Conservation (phyloP, 37 sponge, comb jelly and placozoan species). For the Bolinopsis microptera region DNA sequence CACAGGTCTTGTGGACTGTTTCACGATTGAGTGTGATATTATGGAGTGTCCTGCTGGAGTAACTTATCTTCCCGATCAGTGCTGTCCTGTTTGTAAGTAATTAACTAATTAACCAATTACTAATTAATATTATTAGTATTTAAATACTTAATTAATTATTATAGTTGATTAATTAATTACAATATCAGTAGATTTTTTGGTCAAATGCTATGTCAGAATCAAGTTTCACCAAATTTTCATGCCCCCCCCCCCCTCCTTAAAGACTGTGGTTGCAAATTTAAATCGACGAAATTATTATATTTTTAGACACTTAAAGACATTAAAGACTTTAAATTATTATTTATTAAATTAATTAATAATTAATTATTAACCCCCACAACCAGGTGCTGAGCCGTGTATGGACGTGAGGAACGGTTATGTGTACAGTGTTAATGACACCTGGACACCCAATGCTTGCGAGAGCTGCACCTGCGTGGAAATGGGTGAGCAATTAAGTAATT, state of each 20-base stretch:
- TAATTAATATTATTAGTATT: too few species aligned
- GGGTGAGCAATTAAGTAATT: too few species aligned
- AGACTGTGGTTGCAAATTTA: too few species aligned
- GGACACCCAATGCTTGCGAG: not conserved
- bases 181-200: too few species aligned
- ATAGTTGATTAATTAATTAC: not conserved
- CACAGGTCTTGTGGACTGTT: conserved; percentile 5
- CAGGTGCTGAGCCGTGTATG: not conserved
- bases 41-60: not conserved
- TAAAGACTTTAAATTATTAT: too few species aligned
- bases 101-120: not conserved
- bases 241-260: too few species aligned
- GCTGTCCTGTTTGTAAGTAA: conserved; percentile 38
- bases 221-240: too few species aligned
- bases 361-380: not conserved
- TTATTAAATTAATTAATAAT: not conserved
- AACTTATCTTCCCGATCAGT: not conserved
- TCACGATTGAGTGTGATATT: not conserved
- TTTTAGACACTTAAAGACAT: too few species aligned
- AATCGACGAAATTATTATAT: too few species aligned
- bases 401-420: conserved; percentile 1
- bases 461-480: not conserved
- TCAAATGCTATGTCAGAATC: too few species aligned
- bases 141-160: not conserved
- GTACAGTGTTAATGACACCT: not conserved